Evolutionary conservation across 1,140 invertebrate genomes (phyloP).

Genomic region (Anagrus nilaparvatae): DNA sequence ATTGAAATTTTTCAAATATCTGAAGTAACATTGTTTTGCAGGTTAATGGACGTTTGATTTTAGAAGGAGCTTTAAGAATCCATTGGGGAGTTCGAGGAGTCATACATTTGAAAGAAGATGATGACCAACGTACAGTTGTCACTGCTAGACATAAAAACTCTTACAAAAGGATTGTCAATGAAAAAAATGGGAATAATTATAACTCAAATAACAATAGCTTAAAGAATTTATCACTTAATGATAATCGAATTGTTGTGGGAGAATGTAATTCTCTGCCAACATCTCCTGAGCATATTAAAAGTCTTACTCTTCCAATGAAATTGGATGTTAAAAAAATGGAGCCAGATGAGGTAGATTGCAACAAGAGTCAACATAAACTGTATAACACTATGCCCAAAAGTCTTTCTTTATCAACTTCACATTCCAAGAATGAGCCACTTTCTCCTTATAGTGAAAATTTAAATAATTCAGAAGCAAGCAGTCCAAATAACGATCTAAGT

Average conservation of each 20-base stretch:
- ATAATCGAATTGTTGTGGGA: constrained; percentile 24
- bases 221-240: constrained; percentile 21
- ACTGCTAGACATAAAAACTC: constrained; percentile 61
- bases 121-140: constrained; percentile 68
- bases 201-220: constrained; percentile 21
- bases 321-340: constrained; percentile 53
- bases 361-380: constrained; percentile 51
- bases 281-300: constrained; percentile 47
- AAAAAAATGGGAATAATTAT: too few relatives aligned
- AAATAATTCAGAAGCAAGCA: constrained; percentile 25
- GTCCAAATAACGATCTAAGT: constrained; percentile 24
- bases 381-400: constrained; percentile 64
- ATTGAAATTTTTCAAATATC: constrained; percentile 3
- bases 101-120: constrained; percentile 79
- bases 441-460: constrained; percentile 27
- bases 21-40: constrained; percentile 20
- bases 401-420: constrained; percentile 47
- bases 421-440: constrained; percentile 31
- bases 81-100: constrained; percentile 77
- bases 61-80: constrained; percentile 71
- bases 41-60: constrained; percentile 65
- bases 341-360: constrained; percentile 64
- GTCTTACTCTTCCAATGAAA: constrained; percentile 56
- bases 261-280: constrained; percentile 32
- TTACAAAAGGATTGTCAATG: constrained; percentile 38